phyloP scores from a whole-genome alignment of 2,113 vertebrate genomes.

The Clarias gariepinus region DNA sequence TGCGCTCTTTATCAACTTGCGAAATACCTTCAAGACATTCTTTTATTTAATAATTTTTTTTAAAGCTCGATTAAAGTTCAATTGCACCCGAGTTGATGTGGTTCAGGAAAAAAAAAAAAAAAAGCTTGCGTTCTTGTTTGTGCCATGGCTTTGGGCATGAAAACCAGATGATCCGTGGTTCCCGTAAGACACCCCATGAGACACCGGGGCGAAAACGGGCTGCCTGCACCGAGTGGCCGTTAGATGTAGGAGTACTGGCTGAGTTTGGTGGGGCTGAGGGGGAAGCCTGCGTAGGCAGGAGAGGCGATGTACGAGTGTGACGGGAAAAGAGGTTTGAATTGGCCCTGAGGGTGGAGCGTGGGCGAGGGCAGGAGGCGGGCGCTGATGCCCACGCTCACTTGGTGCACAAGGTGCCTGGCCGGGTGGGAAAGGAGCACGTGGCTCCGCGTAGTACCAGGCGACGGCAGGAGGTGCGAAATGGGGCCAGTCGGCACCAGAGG shows the following conservation, averaged over 20 bases:
- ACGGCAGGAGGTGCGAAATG: slow-evolving; percentile 91
- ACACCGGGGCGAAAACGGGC: slow-evolving; percentile 47
- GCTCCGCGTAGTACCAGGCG: slow-evolving; percentile 84
- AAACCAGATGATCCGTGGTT: slow-evolving; percentile 79
- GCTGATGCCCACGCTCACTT: slow-evolving; percentile 92
- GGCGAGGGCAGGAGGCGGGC: slow-evolving; percentile 92
- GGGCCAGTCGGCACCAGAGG: slow-evolving; percentile 84
- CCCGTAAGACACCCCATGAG: slow-evolving; percentile 47
- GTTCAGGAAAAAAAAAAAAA: slow-evolving; percentile 83
- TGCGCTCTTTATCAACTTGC: slow-evolving; percentile 54
- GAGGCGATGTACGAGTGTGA: slow-evolving; percentile 95
- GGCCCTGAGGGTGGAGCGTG: slow-evolving; percentile 87
- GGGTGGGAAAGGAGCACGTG: slow-evolving; percentile 86
- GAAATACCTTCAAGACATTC: slow-evolving; percentile 41
- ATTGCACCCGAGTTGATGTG: slow-evolving; percentile 95
- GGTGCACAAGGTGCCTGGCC: slow-evolving; percentile 83
- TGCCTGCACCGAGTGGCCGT: slow-evolving; percentile 61
- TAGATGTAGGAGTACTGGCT: slow-evolving; percentile 97
- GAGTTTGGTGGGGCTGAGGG: slow-evolving; percentile 95
- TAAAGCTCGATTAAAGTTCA: slow-evolving; percentile 93
- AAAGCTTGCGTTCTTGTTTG: slow-evolving; percentile 92
- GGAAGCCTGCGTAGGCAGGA: slow-evolving; percentile 91
- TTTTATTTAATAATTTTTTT: slow-evolving; percentile 61
- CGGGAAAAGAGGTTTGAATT: slow-evolving; percentile 91
- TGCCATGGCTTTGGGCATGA: slow-evolving; percentile 93